Percentiles rank a stretch among this genome's conserved stretches.
Conservation (phyloP, 2,888 invertebrate genomes). For the Orthosia incerta region DNA sequence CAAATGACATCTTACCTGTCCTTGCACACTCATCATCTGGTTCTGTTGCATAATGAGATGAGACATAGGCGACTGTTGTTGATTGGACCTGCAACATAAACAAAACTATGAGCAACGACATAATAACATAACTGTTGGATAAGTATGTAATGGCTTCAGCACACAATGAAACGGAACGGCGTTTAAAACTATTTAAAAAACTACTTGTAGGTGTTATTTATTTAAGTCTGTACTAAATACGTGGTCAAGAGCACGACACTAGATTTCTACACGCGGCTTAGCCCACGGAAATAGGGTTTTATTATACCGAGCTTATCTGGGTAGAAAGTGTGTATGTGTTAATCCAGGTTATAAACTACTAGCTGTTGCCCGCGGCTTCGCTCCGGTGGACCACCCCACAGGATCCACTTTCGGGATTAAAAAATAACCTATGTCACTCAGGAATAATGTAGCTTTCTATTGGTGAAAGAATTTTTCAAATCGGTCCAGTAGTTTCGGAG, state of each 20-base stretch:
- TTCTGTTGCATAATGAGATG: conserved; percentile 90
- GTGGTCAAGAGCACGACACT: not conserved
- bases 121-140: conserved; percentile 17
- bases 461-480: too few species aligned
- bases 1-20: conserved; percentile 80
- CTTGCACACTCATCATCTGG: conserved; percentile 90
- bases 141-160: conserved; percentile 20
- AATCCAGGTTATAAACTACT: too few species aligned
- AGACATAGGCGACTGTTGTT: conserved; percentile 89
- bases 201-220: conserved; percentile 4
- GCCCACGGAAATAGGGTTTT: too few species aligned
- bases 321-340: too few species aligned
- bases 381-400: too few species aligned
- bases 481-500: too few species aligned
- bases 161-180: not conserved
- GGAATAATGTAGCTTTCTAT: too few species aligned
- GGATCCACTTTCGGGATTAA: too few species aligned
- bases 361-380: too few species aligned
- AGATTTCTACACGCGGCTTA: too few species aligned
- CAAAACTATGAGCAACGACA: conserved; percentile 57
- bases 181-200: conserved; percentile 5
- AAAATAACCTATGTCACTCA: too few species aligned
- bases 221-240: not conserved
- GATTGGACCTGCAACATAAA: conserved; percentile 80
- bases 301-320: too few species aligned